phyloP scores from a whole-genome alignment of 2,888 invertebrate species.

The Gortyna flavago region DNA sequence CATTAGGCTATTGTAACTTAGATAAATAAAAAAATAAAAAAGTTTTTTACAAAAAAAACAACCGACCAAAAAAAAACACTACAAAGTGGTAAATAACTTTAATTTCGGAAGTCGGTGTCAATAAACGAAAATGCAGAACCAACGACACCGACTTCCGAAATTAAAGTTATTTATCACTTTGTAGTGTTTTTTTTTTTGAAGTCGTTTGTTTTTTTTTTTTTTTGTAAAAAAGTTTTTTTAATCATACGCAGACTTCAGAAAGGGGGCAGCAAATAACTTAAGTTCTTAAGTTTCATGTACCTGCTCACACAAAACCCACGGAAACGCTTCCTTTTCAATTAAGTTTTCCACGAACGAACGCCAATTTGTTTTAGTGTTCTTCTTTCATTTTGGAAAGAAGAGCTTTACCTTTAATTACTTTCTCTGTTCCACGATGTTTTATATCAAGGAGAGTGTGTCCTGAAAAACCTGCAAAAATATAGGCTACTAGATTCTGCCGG shows the following conservation, averaged over 20 bases:
- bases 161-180: too few relatives aligned
- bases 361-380: constrained; percentile 14
- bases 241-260: not conserved
- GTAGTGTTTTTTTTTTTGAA: too few relatives aligned
- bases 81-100: too few relatives aligned
- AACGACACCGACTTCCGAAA: too few relatives aligned
- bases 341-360: not conserved
- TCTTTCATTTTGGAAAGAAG: constrained; percentile 12
- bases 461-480: not conserved
- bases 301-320: not conserved
- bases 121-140: too few relatives aligned
- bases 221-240: too few relatives aligned
- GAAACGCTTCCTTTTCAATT: constrained; percentile 21
- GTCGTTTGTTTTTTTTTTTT: too few relatives aligned
- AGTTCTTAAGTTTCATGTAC: not conserved
- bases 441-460: not conserved
- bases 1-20: too few relatives aligned
- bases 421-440: not conserved
- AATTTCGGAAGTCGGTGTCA: too few relatives aligned
- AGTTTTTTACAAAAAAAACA: too few relatives aligned
- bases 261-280: not conserved
- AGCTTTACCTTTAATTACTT: constrained; percentile 9
- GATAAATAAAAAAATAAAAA: too few relatives aligned
- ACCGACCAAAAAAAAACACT: too few relatives aligned
- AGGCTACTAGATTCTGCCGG: not conserved